Base-by-base conservation (phyloP, 2,797 vertebrate species). In the Hydrocynus forskahlii region DNA sequence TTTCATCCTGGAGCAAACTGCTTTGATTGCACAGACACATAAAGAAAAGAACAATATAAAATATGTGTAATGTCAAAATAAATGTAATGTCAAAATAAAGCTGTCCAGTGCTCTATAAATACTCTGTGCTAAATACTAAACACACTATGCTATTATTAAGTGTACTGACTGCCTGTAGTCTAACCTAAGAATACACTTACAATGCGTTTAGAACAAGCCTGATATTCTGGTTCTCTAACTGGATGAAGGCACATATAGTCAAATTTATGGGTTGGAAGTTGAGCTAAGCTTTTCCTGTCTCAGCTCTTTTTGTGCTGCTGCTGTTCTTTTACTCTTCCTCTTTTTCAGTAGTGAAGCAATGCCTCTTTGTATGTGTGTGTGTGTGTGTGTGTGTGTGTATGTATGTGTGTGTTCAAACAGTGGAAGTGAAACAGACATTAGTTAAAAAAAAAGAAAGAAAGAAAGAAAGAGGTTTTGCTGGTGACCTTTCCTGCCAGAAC, bases 401-500 rank as follows among this genome's bases (percentile, higher is more conserved):
- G n/a, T 35, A 23, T 9, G 77, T 7, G 43, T 40, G 10, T 40
- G 35, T 60, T 75, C 6, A 63, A 80, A 82, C 54, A 62, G 38
- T 29, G 45, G 69, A 83, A 54, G 45, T 73, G 62, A 63, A 81
- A 76, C 54, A 55, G n/a, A 75, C 43, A 43, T 48, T 23, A 66
- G n/a, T n/a, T n/a, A n/a, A n/a, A n/a, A n/a, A n/a, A n/a, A n/a
- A n/a, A n/a, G n/a, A n/a, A n/a, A n/a, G n/a, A n/a, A 7, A 76
- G 57, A 75, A 80, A 55, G 80, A 25, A 76, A 79, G 71, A 77
- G 68, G 54, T 57, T 76, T 76, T 66, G 29, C 35, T 6, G 43
- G n/a, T 82, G 74, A 75, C 73, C 72, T 83, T 87, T 85, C 57
- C 76, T 83, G 43, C 25, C 23, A n/a, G 57, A 70, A 80, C 74